Evolutionary conservation across 2,797 vertebrate genomes (phyloP).

Genomic region (Squalus acanthias): DNA sequence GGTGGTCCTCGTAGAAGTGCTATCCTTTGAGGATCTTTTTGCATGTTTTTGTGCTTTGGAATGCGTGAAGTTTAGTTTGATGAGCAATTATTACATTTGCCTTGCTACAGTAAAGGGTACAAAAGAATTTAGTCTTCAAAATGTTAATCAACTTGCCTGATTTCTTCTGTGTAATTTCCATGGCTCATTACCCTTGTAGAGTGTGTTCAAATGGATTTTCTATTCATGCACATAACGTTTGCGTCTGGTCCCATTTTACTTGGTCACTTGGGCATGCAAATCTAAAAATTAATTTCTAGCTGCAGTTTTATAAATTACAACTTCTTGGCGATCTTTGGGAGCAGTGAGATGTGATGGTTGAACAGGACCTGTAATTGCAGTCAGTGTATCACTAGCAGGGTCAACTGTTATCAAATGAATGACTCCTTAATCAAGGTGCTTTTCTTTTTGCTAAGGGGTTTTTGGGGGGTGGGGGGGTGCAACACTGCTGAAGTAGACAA

Average conservation of each 20-base stretch:
- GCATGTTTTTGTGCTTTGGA: not conserved
- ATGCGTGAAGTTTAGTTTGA: slow-evolving; percentile 1
- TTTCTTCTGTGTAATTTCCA: slow-evolving; percentile 54
- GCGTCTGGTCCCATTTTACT: slow-evolving; percentile 55
- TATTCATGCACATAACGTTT: slow-evolving; percentile 55
- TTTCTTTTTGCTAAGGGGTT: not conserved
- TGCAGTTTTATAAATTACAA: slow-evolving; percentile 48
- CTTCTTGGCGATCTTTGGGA: not conserved
- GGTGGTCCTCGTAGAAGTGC: not conserved
- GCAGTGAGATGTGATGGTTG: not conserved
- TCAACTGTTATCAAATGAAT: not conserved
- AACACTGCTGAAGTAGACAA: not conserved
- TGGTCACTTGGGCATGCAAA: slow-evolving; percentile 55
- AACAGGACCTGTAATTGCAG: not conserved
- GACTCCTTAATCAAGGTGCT: not conserved
- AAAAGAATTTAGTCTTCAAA: slow-evolving; percentile 34
- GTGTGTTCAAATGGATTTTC: slow-evolving; percentile 42
- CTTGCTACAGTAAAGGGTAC: not conserved
- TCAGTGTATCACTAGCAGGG: not conserved
- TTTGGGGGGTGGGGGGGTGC: not conserved
- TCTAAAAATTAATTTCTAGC: slow-evolving; percentile 58
- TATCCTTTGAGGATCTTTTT: slow-evolving; percentile 33
- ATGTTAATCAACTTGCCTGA: slow-evolving; percentile 58
- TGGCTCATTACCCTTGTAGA: slow-evolving; percentile 51
- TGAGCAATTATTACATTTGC: slow-evolving; percentile 30